Conservation (phyloP, 2,797 vertebrate genomes). For the Melanotaenia parkinsoni region DNA sequence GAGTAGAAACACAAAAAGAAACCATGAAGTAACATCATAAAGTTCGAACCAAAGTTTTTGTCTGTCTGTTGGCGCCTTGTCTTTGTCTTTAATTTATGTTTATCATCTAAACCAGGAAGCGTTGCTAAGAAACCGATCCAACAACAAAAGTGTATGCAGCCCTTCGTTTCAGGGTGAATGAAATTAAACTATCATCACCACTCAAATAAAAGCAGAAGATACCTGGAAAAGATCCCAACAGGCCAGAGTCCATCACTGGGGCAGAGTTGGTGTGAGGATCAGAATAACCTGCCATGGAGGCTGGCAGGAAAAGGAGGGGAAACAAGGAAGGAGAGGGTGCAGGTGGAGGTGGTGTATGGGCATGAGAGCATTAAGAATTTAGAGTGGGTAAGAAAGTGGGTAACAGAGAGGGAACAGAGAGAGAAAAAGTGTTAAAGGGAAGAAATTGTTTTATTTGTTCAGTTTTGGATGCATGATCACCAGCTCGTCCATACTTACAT, state of each 20-base stretch:
- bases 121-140: too few relatives aligned
- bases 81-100: too few relatives aligned
- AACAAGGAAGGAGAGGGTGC: slow-evolving; percentile 4
- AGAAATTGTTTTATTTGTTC: background rate
- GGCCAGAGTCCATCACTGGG: slow-evolving; percentile 69
- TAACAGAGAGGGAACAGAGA: slow-evolving; percentile 9
- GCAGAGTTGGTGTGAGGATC: slow-evolving; percentile 64
- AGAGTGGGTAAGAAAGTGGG: background rate
- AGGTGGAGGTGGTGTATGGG: background rate
- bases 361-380: slow-evolving; percentile 20
- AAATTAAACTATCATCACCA: too few relatives aligned
- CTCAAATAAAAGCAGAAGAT: slow-evolving; percentile 2
- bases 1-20: too few relatives aligned
- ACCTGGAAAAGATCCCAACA: slow-evolving; percentile 75
- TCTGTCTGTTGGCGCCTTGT: too few relatives aligned
- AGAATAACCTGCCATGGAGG: slow-evolving; percentile 70
- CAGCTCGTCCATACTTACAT: background rate
- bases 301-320: slow-evolving; percentile 46
- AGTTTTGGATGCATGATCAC: background rate
- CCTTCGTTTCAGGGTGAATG: background rate
- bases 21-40: too few relatives aligned
- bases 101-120: too few relatives aligned
- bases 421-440: slow-evolving; percentile 5
- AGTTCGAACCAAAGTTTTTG: too few relatives aligned
- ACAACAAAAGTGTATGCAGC: too few relatives aligned